A percentile compares a stretch with the other conserved stretches of the same genome.
Evolutionary conservation across 2,113 vertebrate species (phyloP).

Genomic region (Vireo altiloquus): DNA sequence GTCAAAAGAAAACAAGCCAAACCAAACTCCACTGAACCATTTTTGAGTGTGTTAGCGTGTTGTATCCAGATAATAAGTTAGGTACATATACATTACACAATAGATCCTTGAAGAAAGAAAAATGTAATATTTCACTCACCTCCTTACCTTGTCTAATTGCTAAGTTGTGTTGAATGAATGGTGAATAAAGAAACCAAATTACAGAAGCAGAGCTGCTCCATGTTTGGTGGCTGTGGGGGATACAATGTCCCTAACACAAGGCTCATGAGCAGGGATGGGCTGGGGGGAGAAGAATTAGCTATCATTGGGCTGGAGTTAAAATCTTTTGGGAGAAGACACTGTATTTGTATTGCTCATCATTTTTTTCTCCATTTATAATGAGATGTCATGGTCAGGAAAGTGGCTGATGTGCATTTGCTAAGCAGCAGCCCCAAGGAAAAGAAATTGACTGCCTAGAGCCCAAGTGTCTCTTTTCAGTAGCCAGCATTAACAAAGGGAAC

Average conservation of each 20-base stretch:
- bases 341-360: not conserved
- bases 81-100: not conserved
- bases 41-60: not conserved
- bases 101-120: not conserved
- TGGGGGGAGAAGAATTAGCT: not conserved
- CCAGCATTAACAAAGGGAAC: not conserved
- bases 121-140: not conserved
- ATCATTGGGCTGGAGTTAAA: not conserved
- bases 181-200: not conserved
- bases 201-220: not conserved
- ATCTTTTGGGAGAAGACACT: not conserved
- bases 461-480: not conserved
- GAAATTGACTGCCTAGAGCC: not conserved
- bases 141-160: not conserved
- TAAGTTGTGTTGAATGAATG: not conserved
- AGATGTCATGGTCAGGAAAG: not conserved
- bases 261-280: not conserved
- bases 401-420: not conserved
- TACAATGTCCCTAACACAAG: not conserved
- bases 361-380: not conserved
- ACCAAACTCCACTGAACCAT: not conserved
- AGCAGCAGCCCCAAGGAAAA: slow-evolving; percentile 3
- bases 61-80: not conserved
- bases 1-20: not conserved
- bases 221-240: not conserved